A percentile compares a stretch with the other conserved stretches of the same genome.
These are phyloP conservation scores for Labeo calbasu DNA, from an alignment of 2,797 vertebrate genomes.

Conservation along the genomic window DNA sequence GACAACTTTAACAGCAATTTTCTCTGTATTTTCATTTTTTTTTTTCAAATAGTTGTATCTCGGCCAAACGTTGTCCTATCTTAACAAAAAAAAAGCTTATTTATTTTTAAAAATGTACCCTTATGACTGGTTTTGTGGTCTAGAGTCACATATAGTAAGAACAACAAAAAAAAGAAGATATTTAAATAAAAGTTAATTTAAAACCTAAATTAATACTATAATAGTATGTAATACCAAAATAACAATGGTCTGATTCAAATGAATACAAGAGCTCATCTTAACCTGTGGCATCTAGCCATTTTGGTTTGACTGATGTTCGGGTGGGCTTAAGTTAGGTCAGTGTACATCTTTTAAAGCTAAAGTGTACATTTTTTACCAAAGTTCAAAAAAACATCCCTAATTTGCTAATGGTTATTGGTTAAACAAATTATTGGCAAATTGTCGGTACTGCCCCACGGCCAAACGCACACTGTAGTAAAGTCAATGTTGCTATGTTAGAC, in stretches of 20 bases:
- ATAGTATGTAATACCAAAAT: not conserved
- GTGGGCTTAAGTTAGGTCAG: not conserved
- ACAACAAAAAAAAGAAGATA: no score
- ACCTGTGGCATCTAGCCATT: not conserved
- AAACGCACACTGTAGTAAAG: not conserved
- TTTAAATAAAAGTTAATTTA: not conserved
- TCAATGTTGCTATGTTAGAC: not conserved
- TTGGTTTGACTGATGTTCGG: no score
- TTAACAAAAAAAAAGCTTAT: no score
- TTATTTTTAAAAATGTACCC: no score
- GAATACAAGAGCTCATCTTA: not conserved
- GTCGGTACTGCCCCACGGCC: not conserved
- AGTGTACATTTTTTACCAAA: no score
- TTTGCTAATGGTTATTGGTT: not conserved
- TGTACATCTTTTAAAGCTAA: no score
- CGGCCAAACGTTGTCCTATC: no score
- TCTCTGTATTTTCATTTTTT: no score
- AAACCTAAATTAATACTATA: not conserved
- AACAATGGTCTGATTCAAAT: not conserved
- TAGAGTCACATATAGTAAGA: no score
- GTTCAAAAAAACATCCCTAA: not conserved
- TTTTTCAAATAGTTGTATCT: no score
- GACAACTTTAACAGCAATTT: no score
- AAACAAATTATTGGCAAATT: not conserved
- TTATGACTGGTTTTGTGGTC: no score